Evolutionary conservation across 2,113 vertebrate species (phyloP).

Genomic region (Pogonocichla stellata): DNA sequence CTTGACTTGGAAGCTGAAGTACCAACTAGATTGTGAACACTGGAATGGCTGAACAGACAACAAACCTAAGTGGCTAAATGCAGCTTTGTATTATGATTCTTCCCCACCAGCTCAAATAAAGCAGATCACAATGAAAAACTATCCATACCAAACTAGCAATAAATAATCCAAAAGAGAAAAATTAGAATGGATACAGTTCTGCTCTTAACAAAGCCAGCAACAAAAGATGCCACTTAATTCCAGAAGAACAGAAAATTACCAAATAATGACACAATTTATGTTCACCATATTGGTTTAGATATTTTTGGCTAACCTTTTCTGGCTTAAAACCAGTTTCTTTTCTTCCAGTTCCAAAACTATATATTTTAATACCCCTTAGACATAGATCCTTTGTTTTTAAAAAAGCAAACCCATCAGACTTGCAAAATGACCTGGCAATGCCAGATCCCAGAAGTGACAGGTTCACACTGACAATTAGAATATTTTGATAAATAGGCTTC

Average conservation of each 20-base stretch:
- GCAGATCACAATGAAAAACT: neutral
- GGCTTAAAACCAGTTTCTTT: neutral
- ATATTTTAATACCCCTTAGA: neutral
- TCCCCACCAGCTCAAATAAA: neutral
- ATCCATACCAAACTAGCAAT: neutral
- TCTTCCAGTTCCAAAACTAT: neutral
- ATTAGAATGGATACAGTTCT: neutral
- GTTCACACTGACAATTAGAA: neutral
- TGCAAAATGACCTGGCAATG: neutral
- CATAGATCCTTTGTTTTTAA: neutral
- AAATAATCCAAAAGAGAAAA: neutral
- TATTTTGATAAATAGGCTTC: neutral
- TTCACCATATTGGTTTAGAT: neutral
- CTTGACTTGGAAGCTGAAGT: neutral
- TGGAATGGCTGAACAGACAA: neutral
- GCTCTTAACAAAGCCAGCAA: neutral
- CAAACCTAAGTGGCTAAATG: neutral
- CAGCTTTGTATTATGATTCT: neutral
- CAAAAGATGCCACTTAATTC: neutral
- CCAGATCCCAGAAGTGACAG: neutral
- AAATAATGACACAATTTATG: neutral
- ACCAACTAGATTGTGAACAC: neutral
- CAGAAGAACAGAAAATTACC: neutral
- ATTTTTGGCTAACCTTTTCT: neutral
- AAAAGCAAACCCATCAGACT: neutral